Evolutionary conservation across 1,140 invertebrate species (phyloP).

Genomic region (Ostrea denselamellosa): DNA sequence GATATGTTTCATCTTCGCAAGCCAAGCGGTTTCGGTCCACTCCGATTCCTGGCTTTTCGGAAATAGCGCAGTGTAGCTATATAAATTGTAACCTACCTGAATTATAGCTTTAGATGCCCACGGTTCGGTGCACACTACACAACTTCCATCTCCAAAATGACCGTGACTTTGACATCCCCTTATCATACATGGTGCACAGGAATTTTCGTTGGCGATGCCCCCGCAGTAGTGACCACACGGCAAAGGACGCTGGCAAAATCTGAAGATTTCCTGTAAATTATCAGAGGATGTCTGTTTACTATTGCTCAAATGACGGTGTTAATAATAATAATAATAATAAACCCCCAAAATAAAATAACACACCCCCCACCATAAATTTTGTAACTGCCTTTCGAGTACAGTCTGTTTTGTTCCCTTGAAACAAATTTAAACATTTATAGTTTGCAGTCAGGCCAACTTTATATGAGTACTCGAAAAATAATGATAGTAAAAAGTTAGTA

Average conservation of each 20-base stretch:
- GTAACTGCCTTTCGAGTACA: no score
- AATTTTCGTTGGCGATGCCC: constrained; percentile 89
- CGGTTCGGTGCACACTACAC: neutral
- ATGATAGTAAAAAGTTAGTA: no score
- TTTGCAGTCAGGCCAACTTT: no score
- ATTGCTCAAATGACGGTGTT: neutral
- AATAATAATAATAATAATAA: neutral
- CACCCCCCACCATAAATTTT: no score
- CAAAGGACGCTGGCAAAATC: constrained; percentile 90
- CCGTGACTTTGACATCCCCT: neutral
- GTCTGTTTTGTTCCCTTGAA: no score
- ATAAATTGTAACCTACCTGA: neutral
- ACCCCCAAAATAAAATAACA: no score
- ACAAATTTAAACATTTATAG: no score
- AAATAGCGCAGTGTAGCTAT: neutral
- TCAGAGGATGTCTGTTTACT: neutral
- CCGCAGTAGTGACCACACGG: constrained; percentile 95
- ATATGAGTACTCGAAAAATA: no score
- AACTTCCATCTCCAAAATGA: neutral
- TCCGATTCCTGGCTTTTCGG: no score
- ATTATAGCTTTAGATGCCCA: neutral
- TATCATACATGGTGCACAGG: constrained; percentile 91
- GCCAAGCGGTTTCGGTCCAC: no score
- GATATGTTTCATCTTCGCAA: neutral
- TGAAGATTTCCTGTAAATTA: constrained; percentile 67